Evolutionary conservation across 2,113 vertebrate species (phyloP).

Genomic region (Leptosomus discolor): DNA sequence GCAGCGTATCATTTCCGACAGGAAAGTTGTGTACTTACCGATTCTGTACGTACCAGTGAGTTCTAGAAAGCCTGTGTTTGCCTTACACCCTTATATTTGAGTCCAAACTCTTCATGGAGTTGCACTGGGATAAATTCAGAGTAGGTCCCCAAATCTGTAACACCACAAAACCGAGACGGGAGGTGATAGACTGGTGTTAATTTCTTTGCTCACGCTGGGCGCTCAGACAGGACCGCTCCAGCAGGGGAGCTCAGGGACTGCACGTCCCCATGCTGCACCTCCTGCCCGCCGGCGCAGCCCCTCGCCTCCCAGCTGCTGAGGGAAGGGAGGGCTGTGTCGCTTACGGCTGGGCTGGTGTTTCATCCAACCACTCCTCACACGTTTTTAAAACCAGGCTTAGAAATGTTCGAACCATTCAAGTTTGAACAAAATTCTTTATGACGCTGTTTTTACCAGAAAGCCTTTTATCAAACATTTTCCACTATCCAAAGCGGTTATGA

Average conservation of each 20-base stretch:
- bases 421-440: neutral
- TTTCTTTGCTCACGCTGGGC: neutral
- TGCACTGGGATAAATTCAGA: neutral
- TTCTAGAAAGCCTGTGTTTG: neutral
- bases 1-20: neutral
- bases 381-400: neutral
- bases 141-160: neutral
- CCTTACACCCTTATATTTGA: neutral
- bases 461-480: neutral
- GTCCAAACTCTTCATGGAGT: neutral
- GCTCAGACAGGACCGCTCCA: neutral
- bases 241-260: neutral
- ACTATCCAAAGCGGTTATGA: accelerated
- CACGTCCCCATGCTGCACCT: accelerated
- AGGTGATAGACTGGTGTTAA: neutral
- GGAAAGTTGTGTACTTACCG: neutral
- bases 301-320: neutral
- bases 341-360: neutral
- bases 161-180: neutral
- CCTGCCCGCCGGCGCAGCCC: accelerated
- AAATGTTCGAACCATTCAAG: neutral
- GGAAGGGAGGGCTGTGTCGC: neutral
- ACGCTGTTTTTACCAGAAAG: neutral
- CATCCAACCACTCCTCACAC: neutral
- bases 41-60: neutral